These are phyloP conservation scores for Drymodes brunneopygia DNA, from an alignment of 2,113 vertebrate species.

Conservation along the genomic window DNA sequence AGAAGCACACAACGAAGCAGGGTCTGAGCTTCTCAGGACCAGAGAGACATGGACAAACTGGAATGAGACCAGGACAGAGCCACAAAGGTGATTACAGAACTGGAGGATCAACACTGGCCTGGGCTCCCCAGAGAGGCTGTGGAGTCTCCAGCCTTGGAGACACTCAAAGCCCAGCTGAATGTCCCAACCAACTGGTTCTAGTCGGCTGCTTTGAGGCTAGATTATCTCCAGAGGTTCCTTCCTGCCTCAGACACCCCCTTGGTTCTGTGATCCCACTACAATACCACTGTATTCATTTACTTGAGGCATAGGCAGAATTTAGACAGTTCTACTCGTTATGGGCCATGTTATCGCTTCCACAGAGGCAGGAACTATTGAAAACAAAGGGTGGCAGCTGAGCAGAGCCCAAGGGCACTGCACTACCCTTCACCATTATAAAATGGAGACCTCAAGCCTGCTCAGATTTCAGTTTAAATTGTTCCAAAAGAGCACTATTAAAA, in stretches of 20 bases:
- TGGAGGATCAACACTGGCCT: background rate
- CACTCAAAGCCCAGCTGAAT: background rate
- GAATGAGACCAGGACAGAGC: background rate
- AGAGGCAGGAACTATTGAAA: background rate
- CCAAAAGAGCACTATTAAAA: background rate
- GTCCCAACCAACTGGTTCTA: background rate
- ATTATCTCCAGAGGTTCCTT: background rate
- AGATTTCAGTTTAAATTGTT: conserved; percentile 21
- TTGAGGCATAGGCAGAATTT: background rate
- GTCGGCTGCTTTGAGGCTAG: background rate
- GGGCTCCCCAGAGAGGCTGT: background rate
- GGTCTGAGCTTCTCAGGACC: background rate
- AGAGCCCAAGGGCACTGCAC: background rate
- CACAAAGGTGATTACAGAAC: background rate
- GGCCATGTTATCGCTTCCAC: background rate
- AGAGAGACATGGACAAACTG: background rate
- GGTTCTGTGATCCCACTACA: background rate
- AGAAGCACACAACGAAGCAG: background rate
- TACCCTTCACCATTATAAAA: background rate
- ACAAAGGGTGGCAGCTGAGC: background rate
- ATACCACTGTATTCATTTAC: background rate
- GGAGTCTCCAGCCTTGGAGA: background rate
- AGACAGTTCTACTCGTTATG: background rate
- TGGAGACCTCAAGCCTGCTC: background rate
- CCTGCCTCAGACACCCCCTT: background rate